Evolutionary conservation across 64 coral and sea anemone species (phyloP).

Genomic region (Trachythela sp.): DNA sequence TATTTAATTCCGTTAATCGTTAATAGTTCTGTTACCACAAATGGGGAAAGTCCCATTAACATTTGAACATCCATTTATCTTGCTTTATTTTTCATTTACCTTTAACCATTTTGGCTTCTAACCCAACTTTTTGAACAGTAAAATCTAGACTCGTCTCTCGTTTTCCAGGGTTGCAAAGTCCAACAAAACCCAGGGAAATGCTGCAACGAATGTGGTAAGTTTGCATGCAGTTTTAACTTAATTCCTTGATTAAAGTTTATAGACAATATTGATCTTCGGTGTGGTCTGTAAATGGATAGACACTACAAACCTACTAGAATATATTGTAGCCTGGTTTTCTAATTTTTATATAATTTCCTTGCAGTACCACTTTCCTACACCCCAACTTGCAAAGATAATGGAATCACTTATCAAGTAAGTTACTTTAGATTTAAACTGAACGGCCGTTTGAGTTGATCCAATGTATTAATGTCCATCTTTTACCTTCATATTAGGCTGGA

Average conservation of each 20-base stretch:
- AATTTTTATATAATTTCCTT: no score
- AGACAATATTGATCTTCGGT: no score
- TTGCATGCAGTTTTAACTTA: not conserved
- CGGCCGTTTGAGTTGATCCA: not conserved
- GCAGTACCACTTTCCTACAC: not conserved
- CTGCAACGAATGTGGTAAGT: conserved; percentile 6
- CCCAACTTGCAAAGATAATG: not conserved
- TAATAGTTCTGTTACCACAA: no score
- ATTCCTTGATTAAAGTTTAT: not conserved
- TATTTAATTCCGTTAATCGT: no score
- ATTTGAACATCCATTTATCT: no score
- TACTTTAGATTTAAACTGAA: not conserved
- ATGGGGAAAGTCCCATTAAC: no score
- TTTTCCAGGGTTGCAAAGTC: not conserved
- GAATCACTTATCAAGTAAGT: not conserved
- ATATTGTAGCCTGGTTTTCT: no score
- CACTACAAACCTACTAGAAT: no score
- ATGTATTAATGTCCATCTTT: not conserved
- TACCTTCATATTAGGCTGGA: not conserved
- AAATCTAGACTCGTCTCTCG: no score
- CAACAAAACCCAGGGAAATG: not conserved
- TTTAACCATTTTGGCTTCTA: not conserved
- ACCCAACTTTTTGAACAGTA: not conserved
- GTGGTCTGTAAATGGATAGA: no score
- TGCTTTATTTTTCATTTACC: no score